Evolutionary conservation across 2,113 vertebrate genomes (phyloP).

Genomic region (Felis catus): F.catus_Fca126_mat1.0 CM031420.1:71488001-71488500

Average conservation of each 20-base stretch:
- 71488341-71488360: background rate
- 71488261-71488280: background rate
- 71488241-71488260: background rate
- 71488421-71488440: background rate
- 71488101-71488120: no score
- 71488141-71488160: no score
- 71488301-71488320: background rate
- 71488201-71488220: background rate
- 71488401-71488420: background rate
- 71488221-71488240: background rate
- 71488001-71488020: no score
- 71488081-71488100: no score
- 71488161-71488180: background rate
- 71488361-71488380: background rate
- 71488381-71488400: background rate
- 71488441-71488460: background rate
- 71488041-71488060: no score
- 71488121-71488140: no score
- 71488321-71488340: background rate
- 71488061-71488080: no score
- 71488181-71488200: background rate
- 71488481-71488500: background rate
- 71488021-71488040: no score
- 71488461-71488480: background rate
- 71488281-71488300: background rate